Conservation (phyloP, 1,140 invertebrate genomes). For the Pentalonia nigronervosa region DNA sequence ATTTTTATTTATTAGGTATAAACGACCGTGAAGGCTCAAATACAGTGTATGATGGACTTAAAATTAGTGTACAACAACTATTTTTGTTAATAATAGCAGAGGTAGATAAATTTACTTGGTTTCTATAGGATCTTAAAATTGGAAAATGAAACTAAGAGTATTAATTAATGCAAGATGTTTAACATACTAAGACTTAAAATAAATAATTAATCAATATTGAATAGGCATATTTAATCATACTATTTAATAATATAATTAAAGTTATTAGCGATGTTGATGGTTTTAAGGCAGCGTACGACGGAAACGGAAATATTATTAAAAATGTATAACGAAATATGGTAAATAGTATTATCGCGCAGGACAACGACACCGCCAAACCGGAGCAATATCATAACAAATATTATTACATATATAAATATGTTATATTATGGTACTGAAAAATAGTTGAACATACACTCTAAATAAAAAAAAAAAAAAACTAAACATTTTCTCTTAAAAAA, state of each 20-base stretch:
- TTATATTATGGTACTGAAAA: background rate
- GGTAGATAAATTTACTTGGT: too few relatives aligned
- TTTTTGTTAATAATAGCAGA: too few relatives aligned
- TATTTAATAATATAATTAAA: background rate
- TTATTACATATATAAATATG: background rate
- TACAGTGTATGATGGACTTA: too few relatives aligned
- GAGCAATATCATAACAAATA: background rate
- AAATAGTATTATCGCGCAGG: background rate
- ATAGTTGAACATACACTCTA: background rate
- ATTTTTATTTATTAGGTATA: too few relatives aligned
- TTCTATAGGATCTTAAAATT: too few relatives aligned
- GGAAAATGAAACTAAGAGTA: too few relatives aligned
- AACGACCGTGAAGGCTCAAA: too few relatives aligned
- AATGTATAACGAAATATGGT: background rate
- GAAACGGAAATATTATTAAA: conserved; percentile 4
- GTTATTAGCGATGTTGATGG: background rate
- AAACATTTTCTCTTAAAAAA: background rate
- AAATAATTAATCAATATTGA: too few relatives aligned
- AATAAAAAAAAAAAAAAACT: background rate
- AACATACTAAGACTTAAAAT: too few relatives aligned
- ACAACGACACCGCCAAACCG: background rate
- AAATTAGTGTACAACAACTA: too few relatives aligned
- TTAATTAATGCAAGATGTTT: too few relatives aligned
- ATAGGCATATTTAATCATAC: too few relatives aligned
- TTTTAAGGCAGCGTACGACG: background rate